Percentiles rank a stretch among this genome's conserved stretches.
Conservation (phyloP, 2,888 invertebrate species). For the Anoncus sp. region DNA sequence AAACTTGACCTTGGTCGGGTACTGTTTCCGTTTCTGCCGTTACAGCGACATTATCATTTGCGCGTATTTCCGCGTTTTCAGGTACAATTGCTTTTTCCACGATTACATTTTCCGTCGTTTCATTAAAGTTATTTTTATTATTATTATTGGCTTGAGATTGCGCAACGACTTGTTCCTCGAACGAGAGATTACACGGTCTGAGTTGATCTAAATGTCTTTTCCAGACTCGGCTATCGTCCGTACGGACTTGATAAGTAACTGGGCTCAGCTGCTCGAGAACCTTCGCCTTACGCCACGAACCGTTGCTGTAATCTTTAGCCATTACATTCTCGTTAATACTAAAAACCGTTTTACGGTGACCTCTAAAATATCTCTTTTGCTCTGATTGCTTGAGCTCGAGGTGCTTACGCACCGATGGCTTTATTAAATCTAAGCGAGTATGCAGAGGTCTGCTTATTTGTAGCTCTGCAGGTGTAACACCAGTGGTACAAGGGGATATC, state of each 20-base stretch:
- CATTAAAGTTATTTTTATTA: too few relatives aligned
- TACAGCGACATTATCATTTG: too few relatives aligned
- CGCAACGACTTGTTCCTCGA: background rate
- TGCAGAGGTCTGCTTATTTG: conserved; percentile 41
- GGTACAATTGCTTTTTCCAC: too few relatives aligned
- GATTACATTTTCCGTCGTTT: too few relatives aligned
- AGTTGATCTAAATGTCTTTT: conserved; percentile 32
- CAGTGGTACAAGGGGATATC: too few relatives aligned
- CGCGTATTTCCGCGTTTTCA: too few relatives aligned
- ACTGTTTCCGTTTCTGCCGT: too few relatives aligned
- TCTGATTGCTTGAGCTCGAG: background rate
- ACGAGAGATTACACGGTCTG: background rate
- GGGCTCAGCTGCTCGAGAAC: too few relatives aligned
- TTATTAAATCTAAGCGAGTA: conserved; percentile 46
- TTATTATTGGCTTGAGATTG: background rate
- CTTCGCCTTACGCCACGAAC: background rate
- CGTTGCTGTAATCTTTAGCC: conserved; percentile 25
- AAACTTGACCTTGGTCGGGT: too few relatives aligned
- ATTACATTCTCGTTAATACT: conserved; percentile 21
- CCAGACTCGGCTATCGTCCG: background rate
- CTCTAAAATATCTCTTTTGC: conserved; percentile 31
- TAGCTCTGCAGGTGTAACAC: conserved; percentile 31
- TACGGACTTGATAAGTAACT: too few relatives aligned
- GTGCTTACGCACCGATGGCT: conserved; percentile 13
- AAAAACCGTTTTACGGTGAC: conserved; percentile 15